A percentile compares a stretch with the other conserved stretches of the same genome.
These are phyloP conservation scores for Cardiocondyla obscurior DNA, from an alignment of 1,140 invertebrate species.

Conservation along the genomic window DNA sequence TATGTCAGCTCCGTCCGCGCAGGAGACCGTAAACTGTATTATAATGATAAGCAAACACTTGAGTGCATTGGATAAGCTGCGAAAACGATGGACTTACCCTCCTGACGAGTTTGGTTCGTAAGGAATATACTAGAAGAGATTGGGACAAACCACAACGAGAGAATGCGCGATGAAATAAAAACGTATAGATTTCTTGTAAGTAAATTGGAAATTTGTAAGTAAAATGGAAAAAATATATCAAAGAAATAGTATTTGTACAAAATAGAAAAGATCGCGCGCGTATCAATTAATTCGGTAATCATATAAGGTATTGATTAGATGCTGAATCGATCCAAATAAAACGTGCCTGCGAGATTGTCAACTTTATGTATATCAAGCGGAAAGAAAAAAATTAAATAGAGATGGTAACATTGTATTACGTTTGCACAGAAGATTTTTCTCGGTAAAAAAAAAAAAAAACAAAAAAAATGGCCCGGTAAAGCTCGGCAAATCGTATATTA, in stretches of 20 bases:
- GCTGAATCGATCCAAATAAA: constrained; percentile 19
- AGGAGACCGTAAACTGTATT: constrained; percentile 58
- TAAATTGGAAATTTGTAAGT: too few relatives aligned
- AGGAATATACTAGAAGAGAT: too few relatives aligned
- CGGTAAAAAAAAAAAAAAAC: too few relatives aligned
- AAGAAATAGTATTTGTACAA: background rate
- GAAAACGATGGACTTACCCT: constrained; percentile 18
- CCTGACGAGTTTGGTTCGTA: background rate
- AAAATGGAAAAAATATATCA: background rate
- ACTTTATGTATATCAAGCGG: background rate
- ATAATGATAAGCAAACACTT: constrained; percentile 69
- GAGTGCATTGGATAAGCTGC: constrained; percentile 46
- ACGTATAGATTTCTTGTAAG: background rate
- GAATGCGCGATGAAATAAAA: background rate
- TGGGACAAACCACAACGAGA: background rate
- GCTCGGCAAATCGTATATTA: background rate
- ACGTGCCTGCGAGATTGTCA: background rate
- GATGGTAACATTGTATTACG: background rate
- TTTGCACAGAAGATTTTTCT: background rate
- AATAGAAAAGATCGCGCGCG: constrained; percentile 20
- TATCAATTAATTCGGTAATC: constrained; percentile 44
- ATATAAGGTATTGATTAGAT: constrained; percentile 16
- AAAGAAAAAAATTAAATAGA: background rate
- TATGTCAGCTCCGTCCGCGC: constrained; percentile 56
- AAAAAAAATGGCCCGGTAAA: background rate